These are phyloP conservation scores for Tetranychus truncatus DNA, from an alignment of 2,888 invertebrate species.

Conservation along the genomic window DNA sequence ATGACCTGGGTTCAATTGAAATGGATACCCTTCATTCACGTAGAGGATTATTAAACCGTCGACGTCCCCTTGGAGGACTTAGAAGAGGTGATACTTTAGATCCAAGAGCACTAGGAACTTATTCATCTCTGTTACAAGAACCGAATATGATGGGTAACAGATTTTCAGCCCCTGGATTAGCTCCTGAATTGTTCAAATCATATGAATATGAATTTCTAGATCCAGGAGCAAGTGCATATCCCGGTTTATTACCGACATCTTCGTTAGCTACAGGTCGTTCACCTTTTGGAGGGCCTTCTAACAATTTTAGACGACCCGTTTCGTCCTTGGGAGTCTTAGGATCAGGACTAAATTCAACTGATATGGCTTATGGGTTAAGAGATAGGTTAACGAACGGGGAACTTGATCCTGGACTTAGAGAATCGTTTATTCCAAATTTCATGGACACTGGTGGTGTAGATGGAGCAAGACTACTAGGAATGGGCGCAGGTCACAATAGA, in stretches of 20 bases:
- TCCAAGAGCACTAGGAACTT: not conserved
- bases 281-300: not conserved
- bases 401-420: conserved; percentile 11
- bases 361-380: not conserved
- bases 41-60: not conserved
- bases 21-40: not conserved
- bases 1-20: conserved; percentile 10
- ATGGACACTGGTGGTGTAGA: conserved; percentile 13
- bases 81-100: not conserved
- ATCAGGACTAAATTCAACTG: conserved; percentile 2
- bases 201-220: conserved; percentile 24
- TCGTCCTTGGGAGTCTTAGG: conserved; percentile 14
- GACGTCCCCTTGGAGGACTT: not conserved
- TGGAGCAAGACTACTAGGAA: not conserved
- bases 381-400: not conserved
- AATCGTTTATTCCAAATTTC: conserved; percentile 18
- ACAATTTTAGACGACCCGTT: conserved; percentile 11
- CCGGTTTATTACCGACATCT: not conserved
- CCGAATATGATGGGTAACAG: no score
- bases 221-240: conserved; percentile 2
- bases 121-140: not conserved
- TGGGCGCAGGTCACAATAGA: conserved; percentile 15
- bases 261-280: not conserved
- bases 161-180: conserved; percentile 6
- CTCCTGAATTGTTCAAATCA: conserved; percentile 21